phyloP scores from a whole-genome alignment of 2,888 invertebrate genomes.

The Cephus pygmeus region DNA sequence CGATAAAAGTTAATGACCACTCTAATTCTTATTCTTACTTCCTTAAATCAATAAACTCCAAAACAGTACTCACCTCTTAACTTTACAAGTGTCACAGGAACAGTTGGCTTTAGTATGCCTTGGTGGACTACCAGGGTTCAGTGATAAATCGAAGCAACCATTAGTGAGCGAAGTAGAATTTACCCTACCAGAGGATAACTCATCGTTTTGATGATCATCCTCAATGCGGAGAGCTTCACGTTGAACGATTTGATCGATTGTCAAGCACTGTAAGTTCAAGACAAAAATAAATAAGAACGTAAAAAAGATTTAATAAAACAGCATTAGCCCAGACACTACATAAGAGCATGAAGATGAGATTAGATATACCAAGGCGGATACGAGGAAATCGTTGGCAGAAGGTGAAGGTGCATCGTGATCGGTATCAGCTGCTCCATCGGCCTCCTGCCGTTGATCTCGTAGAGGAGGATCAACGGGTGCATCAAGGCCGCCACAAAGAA shows the following conservation, averaged over 20 bases:
- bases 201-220: conserved; percentile 2
- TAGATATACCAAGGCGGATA: conserved; percentile 33
- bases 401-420: conserved; percentile 33
- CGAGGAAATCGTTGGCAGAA: conserved; percentile 28
- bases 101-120: conserved; percentile 42
- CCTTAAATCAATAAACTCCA: not conserved
- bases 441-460: conserved; percentile 28
- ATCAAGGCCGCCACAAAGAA: conserved; percentile 36
- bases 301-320: not conserved
- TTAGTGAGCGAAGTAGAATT: conserved; percentile 19
- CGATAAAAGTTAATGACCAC: not conserved
- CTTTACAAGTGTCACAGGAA: conserved; percentile 53
- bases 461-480: conserved; percentile 26
- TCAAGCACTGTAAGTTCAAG: conserved; percentile 21
- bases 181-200: not conserved
- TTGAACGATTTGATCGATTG: conserved; percentile 24
- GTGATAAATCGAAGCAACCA: conserved; percentile 23
- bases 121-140: conserved; percentile 20
- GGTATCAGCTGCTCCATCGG: conserved; percentile 31
- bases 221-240: not conserved
- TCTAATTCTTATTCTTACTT: not conserved
- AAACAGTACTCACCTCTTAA: conserved; percentile 45
- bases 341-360: not conserved
- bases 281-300: not conserved
- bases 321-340: not conserved